These are phyloP conservation scores for Molossus molossus DNA, from an alignment of 2,797 vertebrate genomes.

Conservation along the genomic window DNA sequence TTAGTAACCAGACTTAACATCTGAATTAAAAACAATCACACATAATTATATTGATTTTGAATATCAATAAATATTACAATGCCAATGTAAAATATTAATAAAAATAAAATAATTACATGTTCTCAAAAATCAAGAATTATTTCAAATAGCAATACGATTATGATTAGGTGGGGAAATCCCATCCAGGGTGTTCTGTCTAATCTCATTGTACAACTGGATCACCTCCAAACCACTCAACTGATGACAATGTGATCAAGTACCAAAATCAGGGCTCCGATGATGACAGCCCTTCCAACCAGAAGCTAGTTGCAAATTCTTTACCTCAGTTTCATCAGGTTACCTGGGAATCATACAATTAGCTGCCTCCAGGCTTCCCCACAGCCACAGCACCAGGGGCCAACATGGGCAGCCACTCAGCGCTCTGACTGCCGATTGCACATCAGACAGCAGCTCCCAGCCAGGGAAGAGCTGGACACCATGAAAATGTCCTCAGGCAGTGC, in stretches of 20 bases:
- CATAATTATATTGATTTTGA: background rate
- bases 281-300: background rate
- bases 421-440: background rate
- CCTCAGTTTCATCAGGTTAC: background rate
- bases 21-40: slow-evolving; percentile 21
- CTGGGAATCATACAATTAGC: background rate
- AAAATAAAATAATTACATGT: slow-evolving; percentile 22
- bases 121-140: slow-evolving; percentile 29
- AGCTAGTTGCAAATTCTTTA: background rate
- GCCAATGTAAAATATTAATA: slow-evolving; percentile 1
- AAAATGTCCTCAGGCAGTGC: background rate
- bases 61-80: slow-evolving; percentile 52
- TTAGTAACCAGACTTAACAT: slow-evolving; percentile 22
- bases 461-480: background rate
- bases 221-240: background rate
- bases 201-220: background rate
- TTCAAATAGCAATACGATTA: slow-evolving; percentile 1
- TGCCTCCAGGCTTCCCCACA: background rate
- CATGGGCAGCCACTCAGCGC: background rate
- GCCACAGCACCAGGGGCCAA: background rate
- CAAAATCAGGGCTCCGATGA: background rate
- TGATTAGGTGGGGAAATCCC: background rate
- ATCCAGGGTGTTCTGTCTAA: background rate
- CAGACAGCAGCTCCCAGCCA: background rate
- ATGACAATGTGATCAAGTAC: background rate